A percentile compares a stretch with the other conserved stretches of the same genome.
These are phyloP conservation scores for Girardia tigrina DNA, from an alignment of 2,888 invertebrate genomes.

Conservation along the genomic window DNA sequence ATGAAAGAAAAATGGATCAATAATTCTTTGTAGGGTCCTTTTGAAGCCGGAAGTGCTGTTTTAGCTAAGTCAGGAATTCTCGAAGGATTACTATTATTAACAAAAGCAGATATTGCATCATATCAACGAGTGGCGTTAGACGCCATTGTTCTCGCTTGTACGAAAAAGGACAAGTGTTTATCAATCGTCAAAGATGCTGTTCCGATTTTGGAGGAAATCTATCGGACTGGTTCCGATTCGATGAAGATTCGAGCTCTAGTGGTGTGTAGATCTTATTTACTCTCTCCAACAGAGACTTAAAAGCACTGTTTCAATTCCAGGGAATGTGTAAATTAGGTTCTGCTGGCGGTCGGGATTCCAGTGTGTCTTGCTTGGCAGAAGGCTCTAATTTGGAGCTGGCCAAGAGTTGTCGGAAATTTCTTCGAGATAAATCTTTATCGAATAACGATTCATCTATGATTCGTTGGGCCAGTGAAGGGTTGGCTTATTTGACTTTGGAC, in stretches of 20 bases:
- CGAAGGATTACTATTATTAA: conserved; percentile 51
- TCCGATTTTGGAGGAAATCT: conserved; percentile 79
- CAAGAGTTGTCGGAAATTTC: conserved; percentile 64
- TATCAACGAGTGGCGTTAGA: conserved; percentile 76
- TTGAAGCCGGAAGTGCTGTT: conserved; percentile 71
- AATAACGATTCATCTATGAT: conserved; percentile 54
- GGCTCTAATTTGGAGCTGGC: conserved; percentile 80
- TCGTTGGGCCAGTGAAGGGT: conserved; percentile 88
- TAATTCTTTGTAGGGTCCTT: conserved; percentile 62
- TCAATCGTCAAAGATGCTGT: conserved; percentile 74
- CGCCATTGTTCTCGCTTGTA: conserved; percentile 84
- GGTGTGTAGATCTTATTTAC: conserved; percentile 54
- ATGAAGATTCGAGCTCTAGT: conserved; percentile 59
- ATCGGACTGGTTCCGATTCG: conserved; percentile 68
- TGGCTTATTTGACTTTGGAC: conserved; percentile 86
- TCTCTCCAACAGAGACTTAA: background rate
- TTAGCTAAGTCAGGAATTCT: conserved; percentile 61
- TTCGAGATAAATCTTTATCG: background rate
- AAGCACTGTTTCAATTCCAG: conserved; percentile 38
- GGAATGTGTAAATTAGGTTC: conserved; percentile 84
- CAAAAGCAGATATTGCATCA: background rate
- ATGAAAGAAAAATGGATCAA: too few species aligned
- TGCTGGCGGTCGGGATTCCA: conserved; percentile 82
- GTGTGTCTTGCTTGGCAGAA: conserved; percentile 82
- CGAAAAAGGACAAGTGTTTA: conserved; percentile 87